These are phyloP conservation scores for Thermophis baileyi DNA, from an alignment of 2,113 vertebrate genomes.

Conservation along the genomic window DNA sequence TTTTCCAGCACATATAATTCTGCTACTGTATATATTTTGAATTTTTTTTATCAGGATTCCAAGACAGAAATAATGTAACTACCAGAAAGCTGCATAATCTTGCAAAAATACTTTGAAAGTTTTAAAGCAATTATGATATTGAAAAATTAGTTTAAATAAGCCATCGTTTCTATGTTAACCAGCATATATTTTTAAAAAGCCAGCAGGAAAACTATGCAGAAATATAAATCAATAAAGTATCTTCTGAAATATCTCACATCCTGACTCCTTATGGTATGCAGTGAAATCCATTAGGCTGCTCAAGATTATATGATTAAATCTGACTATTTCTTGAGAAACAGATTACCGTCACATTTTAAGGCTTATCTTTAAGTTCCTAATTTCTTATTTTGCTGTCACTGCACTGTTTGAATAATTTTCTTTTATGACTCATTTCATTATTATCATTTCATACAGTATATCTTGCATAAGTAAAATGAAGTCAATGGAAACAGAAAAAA, in stretches of 20 bases:
- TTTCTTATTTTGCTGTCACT: not conserved
- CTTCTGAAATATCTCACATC: not conserved
- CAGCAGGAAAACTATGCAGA: not conserved
- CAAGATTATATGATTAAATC: not conserved
- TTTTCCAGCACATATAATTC: not conserved
- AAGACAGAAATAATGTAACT: not conserved
- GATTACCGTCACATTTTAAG: not conserved
- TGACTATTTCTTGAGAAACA: not conserved
- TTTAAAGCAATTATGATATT: not conserved
- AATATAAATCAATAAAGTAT: not conserved
- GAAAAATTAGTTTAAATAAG: not conserved
- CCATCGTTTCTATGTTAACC: not conserved
- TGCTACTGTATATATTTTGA: not conserved
- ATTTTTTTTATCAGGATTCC: not conserved
- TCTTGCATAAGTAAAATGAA: not conserved
- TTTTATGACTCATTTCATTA: not conserved
- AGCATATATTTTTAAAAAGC: not conserved
- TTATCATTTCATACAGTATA: not conserved
- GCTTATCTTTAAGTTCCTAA: not conserved
- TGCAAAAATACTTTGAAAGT: not conserved
- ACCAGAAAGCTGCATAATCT: not conserved
- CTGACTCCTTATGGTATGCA: not conserved
- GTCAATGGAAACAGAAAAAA: not conserved
- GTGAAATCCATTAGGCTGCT: not conserved
- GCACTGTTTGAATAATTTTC: not conserved